Evolutionary conservation across 2,113 vertebrate species (phyloP), one percentile per base, ranked within the genome.

Genomic region (Petrocephalus microphthalmus): DNA sequence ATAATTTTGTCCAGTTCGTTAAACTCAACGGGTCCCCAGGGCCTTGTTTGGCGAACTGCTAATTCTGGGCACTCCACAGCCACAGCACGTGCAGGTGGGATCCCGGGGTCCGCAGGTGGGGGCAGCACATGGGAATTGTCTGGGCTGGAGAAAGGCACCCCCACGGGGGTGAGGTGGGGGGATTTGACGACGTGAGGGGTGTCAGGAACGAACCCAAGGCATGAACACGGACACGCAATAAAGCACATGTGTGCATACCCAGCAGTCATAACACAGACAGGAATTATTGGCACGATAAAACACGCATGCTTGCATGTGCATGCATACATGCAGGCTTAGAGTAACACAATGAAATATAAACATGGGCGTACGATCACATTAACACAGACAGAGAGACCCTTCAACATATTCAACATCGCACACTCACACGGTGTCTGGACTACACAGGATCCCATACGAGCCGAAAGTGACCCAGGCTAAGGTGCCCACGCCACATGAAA

Each of bases 1-100:
- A 83, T 83, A 83, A 83, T 83, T 83, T 83, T 83, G 81, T 83
- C 45, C 81, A 83, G 81, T 83, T 83, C 81, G 45, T 83, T 83
- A 83, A 83, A 83, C 45, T 49, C 81, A 83, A 83, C 81, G 45
- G 45, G 81, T 83, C 81, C 81, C 81, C 22, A 8, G 81, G 81
- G 81, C 81, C 81, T 49, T 83, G 17, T 83, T 49, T 83, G 81
- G 42, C 45, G 15, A 49, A 49, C 81, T 83, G 81, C 45, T 83
- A 83, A 83, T 83, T 83, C 81, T 47, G 81, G 37, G 37, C 81
- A 83, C 10, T 83, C 45, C 81, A 64, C 17, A 49, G 8, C 10
- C 45, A 2, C 45, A 49, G 20, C 7, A 19, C 7, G 22, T 45
- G 19, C 42, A 42, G 37, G 81, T 83, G 37, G 37, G 37, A 22